phyloP scores from a whole-genome alignment of 1,140 invertebrate genomes.

The Solen grandis region DNA sequence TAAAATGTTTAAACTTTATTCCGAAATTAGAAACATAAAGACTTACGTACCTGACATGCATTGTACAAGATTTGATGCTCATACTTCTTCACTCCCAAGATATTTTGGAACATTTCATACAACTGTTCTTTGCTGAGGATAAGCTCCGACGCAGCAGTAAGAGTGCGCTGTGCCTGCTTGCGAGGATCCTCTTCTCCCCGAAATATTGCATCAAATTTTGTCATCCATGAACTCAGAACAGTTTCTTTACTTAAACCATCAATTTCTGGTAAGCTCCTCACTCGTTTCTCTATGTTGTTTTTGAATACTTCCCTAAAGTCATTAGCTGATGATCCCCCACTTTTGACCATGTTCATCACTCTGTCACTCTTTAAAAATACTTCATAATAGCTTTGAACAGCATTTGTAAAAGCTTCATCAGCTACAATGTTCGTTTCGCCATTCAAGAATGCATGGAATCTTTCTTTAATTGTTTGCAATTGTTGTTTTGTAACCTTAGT shows the following conservation, averaged over 20 bases:
- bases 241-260: slow-evolving; percentile 99
- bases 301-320: slow-evolving; percentile 99
- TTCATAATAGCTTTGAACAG: slow-evolving; percentile 98
- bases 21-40: too few species aligned
- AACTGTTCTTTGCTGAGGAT: slow-evolving; percentile 84
- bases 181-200: slow-evolving; percentile 87
- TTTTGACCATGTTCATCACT: slow-evolving; percentile 96
- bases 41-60: slow-evolving; percentile 93
- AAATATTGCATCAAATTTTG: slow-evolving; percentile 99
- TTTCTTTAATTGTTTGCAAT: slow-evolving; percentile 95
- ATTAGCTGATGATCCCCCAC: slow-evolving; percentile 97
- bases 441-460: slow-evolving; percentile 91
- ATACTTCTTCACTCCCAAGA: slow-evolving; percentile 99
- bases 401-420: slow-evolving; percentile 99
- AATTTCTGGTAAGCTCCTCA: slow-evolving; percentile 98
- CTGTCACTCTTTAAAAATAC: slow-evolving; percentile 98
- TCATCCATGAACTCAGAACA: slow-evolving; percentile 99
- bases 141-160: slow-evolving; percentile 79
- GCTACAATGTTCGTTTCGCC: slow-evolving; percentile 97
- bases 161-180: slow-evolving; percentile 79
- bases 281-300: slow-evolving; percentile 98
- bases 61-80: slow-evolving; percentile 99
- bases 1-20: too few species aligned
- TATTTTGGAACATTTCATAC: slow-evolving; percentile 99
- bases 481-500: slow-evolving; percentile 97